Percentiles rank a stretch among this genome's conserved stretches.
Evolutionary conservation across 2,113 vertebrate species (phyloP).

Genomic region (Herpetotheres cachinnans): DNA sequence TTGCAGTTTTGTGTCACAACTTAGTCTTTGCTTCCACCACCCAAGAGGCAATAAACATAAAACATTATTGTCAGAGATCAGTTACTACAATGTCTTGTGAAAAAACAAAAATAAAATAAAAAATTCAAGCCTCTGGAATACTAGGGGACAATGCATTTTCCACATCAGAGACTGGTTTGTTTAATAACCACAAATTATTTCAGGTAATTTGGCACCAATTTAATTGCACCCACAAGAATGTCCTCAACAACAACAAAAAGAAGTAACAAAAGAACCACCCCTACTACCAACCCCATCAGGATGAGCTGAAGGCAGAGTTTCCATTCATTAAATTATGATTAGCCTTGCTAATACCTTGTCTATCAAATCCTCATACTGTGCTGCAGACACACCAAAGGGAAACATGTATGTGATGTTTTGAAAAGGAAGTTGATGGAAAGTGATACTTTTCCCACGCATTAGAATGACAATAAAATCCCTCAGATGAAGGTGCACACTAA

Average conservation of each 20-base stretch:
- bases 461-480: not conserved
- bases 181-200: constrained; percentile 68
- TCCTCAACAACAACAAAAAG: constrained; percentile 22
- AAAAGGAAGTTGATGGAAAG: constrained; percentile 3
- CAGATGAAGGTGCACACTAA: not conserved
- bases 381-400: not conserved
- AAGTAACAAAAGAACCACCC: constrained; percentile 28
- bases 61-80: constrained; percentile 14
- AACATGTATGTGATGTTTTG: not conserved
- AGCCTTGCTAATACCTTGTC: constrained; percentile 40
- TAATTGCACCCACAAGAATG: constrained; percentile 44
- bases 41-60: constrained; percentile 23
- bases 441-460: not conserved
- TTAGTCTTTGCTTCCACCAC: constrained; percentile 21
- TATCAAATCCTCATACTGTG: not conserved
- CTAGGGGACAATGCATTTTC: constrained; percentile 35
- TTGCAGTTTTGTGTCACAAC: not conserved
- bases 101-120: not conserved
- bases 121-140: not conserved
- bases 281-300: not conserved
- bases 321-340: constrained; percentile 55
- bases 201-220: constrained; percentile 66
- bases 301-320: constrained; percentile 15
- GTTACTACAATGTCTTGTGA: not conserved
- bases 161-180: constrained; percentile 39